Evolutionary conservation across 2,888 invertebrate genomes (phyloP).

Genomic region (Mesorhabditis spiculigera): DNA sequence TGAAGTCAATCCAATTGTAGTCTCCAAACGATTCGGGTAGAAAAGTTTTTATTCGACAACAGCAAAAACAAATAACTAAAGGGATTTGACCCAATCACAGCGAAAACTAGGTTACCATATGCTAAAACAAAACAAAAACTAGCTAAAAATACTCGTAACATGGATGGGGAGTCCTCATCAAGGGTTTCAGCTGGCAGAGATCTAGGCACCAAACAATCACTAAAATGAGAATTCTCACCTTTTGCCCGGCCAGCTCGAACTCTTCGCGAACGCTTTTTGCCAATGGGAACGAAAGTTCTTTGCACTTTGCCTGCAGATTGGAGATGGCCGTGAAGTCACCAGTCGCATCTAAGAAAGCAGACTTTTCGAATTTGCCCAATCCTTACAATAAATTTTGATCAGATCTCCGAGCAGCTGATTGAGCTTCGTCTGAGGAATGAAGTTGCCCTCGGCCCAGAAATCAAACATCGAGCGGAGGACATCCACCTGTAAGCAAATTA

Average conservation of each 20-base stretch:
- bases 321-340: not conserved
- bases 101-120: too few species aligned
- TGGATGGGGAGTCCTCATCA: too few species aligned
- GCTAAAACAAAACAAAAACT: too few species aligned
- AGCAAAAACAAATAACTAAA: too few species aligned
- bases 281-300: slow-evolving; percentile 1
- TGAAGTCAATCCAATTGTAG: too few species aligned
- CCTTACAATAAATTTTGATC: not conserved
- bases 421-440: slow-evolving; percentile 1
- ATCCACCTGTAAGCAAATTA: not conserved
- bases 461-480: not conserved
- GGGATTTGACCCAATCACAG: too few species aligned
- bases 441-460: not conserved
- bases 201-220: too few species aligned
- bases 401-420: not conserved
- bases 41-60: too few species aligned
- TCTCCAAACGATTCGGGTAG: too few species aligned
- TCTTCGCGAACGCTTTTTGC: not conserved
- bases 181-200: too few species aligned
- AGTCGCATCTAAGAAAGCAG: not conserved
- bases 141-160: too few species aligned
- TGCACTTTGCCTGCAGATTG: not conserved
- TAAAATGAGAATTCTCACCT: not conserved
- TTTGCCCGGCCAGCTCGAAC: not conserved
- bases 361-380: not conserved